Percentiles rank a stretch among this genome's conserved stretches.
These are phyloP conservation scores for Campopleginae sp. DNA, from an alignment of 2,888 invertebrate species.

Conservation along the genomic window DNA sequence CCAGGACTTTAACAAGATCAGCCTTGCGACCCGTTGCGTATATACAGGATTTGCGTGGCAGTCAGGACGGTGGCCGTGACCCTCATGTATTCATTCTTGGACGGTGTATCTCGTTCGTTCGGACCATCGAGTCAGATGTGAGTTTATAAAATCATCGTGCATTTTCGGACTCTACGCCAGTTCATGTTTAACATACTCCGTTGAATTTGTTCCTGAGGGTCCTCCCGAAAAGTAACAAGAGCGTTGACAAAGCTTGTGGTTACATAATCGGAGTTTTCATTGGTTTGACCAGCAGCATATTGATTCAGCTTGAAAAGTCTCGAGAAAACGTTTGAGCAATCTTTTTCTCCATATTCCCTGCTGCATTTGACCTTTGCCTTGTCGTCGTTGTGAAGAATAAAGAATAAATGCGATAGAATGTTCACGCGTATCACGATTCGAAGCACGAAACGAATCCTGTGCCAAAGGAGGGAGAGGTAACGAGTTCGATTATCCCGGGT, in stretches of 20 bases:
- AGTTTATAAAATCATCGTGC: slow-evolving; percentile 59
- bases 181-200: slow-evolving; percentile 41
- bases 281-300: background rate
- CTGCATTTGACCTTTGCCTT: background rate
- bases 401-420: slow-evolving; percentile 35
- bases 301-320: background rate
- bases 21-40: slow-evolving; percentile 76
- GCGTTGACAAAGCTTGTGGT: background rate
- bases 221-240: background rate
- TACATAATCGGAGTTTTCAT: background rate
- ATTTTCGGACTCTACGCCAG: slow-evolving; percentile 15
- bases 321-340: background rate
- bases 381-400: background rate
- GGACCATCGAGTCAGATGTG: slow-evolving; percentile 53
- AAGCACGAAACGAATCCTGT: slow-evolving; percentile 80
- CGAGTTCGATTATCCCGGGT: slow-evolving; percentile 82
- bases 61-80: slow-evolving; percentile 47
- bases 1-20: slow-evolving; percentile 80
- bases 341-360: background rate
- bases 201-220: background rate
- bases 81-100: slow-evolving; percentile 35
- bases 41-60: slow-evolving; percentile 50
- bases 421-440: slow-evolving; percentile 73
- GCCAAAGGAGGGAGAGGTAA: slow-evolving; percentile 78
- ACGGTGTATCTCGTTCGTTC: slow-evolving; percentile 27